Evolutionary conservation across 2,888 invertebrate genomes (phyloP).

Genomic region (Biston betularia): DNA sequence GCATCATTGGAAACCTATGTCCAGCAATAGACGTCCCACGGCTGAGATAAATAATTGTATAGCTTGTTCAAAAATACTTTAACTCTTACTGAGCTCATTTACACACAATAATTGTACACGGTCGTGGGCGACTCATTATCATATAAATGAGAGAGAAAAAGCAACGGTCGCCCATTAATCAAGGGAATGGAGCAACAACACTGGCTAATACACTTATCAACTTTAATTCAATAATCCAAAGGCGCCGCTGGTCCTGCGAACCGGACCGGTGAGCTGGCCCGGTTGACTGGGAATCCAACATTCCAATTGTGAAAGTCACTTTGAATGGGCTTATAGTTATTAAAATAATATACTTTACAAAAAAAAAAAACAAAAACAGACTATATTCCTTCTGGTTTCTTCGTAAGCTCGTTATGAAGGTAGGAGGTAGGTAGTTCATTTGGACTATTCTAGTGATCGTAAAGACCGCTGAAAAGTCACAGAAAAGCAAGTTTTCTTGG

Average conservation of each 20-base stretch:
- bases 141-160: conserved; percentile 85
- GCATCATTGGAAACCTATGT: no score
- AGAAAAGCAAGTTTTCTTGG: no score
- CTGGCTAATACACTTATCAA: conserved; percentile 85
- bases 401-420: no score
- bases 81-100: conserved; percentile 72
- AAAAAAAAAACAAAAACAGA: no score
- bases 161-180: conserved; percentile 80
- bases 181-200: conserved; percentile 82
- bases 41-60: no score
- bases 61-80: conserved; percentile 54
- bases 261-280: background rate
- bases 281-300: background rate
- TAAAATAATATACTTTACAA: no score
- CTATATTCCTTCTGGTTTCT: no score
- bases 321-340: no score
- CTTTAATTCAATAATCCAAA: conserved; percentile 83
- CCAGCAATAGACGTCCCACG: no score
- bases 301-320: background rate
- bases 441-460: no score
- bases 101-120: conserved; percentile 80
- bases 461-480: no score
- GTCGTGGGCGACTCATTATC: conserved; percentile 79
- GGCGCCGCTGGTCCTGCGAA: conserved; percentile 8
- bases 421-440: no score